A percentile compares a stretch with the other conserved stretches of the same genome.
Evolutionary conservation across 2,113 vertebrate species (phyloP).

Genomic region (Malurus alboscapulatus): DNA sequence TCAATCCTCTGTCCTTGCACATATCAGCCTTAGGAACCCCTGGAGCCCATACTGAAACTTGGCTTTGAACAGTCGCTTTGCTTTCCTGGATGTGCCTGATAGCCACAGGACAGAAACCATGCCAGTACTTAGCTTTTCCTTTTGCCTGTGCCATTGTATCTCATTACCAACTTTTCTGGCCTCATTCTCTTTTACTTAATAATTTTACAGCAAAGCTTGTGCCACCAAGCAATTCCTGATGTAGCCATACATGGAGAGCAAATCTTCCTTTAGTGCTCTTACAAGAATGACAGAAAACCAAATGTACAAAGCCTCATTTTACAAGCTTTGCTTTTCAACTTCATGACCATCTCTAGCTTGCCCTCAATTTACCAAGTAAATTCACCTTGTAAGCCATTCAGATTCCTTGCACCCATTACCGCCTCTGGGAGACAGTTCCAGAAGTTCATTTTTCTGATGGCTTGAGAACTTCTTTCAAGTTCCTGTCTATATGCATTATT

Average conservation of each 20-base stretch:
- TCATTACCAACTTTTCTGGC: background rate
- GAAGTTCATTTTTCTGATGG: background rate
- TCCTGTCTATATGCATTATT: slow-evolving; percentile 16
- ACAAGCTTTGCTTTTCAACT: background rate
- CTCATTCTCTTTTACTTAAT: background rate
- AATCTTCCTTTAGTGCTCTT: background rate
- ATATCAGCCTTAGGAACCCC: background rate
- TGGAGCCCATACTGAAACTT: background rate
- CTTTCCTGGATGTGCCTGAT: background rate
- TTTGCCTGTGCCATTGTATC: background rate
- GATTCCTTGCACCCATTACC: background rate
- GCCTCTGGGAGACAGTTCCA: background rate
- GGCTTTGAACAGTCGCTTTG: background rate
- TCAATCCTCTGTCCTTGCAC: background rate
- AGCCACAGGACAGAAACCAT: background rate
- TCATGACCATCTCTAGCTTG: background rate
- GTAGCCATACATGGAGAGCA: background rate
- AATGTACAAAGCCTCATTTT: background rate
- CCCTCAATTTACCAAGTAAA: background rate
- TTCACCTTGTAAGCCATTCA: background rate
- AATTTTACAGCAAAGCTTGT: background rate
- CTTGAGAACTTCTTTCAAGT: background rate
- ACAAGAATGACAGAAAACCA: background rate
- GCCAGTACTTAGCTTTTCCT: background rate
- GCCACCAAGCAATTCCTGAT: background rate